Base-by-base conservation (phyloP, 2,113 vertebrate species). In the Myiopsitta monachus region DNA sequence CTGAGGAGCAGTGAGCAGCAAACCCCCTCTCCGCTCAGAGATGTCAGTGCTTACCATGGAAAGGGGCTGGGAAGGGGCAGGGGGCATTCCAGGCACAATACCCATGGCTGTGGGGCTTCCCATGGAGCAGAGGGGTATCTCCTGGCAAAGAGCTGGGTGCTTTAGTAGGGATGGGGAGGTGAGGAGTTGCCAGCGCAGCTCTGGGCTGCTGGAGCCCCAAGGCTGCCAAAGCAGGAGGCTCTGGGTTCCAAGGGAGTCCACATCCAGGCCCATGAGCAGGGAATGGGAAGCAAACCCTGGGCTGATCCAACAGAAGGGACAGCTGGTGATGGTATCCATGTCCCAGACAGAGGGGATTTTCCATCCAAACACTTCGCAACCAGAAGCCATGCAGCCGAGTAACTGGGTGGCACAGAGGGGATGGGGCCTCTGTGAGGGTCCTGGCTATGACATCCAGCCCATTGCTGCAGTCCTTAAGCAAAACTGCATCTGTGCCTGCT, bases 301-400 rank as follows among this genome's bases (percentile, higher is more conserved):
- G 49, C 36, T 69, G 47, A 33, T 52, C 57, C 38, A 27, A 9
- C 7, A 2, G 0, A 1, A 28, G 18, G 14, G 18, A 41, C 15
- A 55, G 26, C 12, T 74, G 52, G 7, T 39, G 41, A 18, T 2
- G 9, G 24, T 57, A 26, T 11, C 73, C 17, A 4, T 10, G 36
- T 39, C 49, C 54, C 43, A 26, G 46, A 39, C 79, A 74, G 39
- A 47, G 33, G 31, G 11, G 24, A 4, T 28, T 43, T 61, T 47
- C 54, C 41, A 69, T 21, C 27, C 72, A 14, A 61, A 31, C 0
- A 1, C 54, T 68, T 68, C 26, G 21, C 3, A 0, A 62, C 19
- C 14, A 3, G 73, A 57, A 83, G 59, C 38, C 2, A 0, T 7
- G n/a, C 6, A 10, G 59, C 33, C 0, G 0, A 44, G 72, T 4